Base-by-base conservation (phyloP, 2,797 vertebrate species). In the Sylvilagus floridanus region DNA sequence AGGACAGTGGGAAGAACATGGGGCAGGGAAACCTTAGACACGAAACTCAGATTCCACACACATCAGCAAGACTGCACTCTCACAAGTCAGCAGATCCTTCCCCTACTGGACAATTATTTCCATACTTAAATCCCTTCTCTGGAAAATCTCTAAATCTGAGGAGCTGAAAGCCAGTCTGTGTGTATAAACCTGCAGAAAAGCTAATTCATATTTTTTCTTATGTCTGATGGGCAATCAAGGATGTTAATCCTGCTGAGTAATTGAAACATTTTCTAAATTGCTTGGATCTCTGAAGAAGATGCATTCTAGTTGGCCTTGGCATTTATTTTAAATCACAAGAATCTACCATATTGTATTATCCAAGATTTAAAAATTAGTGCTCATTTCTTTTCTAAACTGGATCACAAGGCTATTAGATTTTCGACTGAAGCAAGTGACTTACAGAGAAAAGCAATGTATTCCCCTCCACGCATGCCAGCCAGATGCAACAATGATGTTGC, bases 211-310 rank as follows among this genome's bases (percentile, higher is more conserved):
- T 13, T 77, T 50, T 68, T 77, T 30, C 28, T 60, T 63, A 21
- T 78, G 68, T 35, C 72, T 91, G 88, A 95, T 30, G 37, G 32
- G 72, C 54, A 95, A 81, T 89, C 73, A 96, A 68, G 32, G 75
- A 32, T 47, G 13, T 68, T 88, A 95, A 88, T 37, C 63, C 63
- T 96, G 78, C 35, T 81, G 83, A 95, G 37, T 94, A 95, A 96
- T 7, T 91, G 32, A 94, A 95, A 84, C n/a, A 26, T 95, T 92
- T 81, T 92, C n/a, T 84, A 91, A 97, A 96, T 87, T 73, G 89
- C 75, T 78, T 78, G 22, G 79, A n/a, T 75, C 81, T 75, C 81
- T 89, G 65, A 28, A 92, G 65, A 95, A 87, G 26, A 91, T 26
- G 3, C 10, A 76, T 84, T 72, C 11, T 87, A 88, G 32, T 88